A percentile compares a stretch with the other conserved stretches of the same genome.
These are phyloP conservation scores for Biston stratarius DNA, from an alignment of 2,888 invertebrate species.

Conservation along the genomic window DNA sequence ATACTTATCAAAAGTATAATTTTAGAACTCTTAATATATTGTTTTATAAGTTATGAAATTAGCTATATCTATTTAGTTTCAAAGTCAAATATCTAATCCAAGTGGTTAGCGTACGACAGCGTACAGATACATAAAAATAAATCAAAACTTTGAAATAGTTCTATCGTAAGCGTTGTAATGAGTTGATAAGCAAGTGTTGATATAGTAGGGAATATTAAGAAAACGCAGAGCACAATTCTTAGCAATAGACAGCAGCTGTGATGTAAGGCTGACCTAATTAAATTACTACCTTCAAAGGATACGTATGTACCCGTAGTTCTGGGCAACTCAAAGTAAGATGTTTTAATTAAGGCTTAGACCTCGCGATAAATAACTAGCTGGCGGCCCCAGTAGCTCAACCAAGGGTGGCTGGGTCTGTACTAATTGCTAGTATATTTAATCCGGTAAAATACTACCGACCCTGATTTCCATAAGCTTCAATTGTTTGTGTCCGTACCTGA, in stretches of 20 bases:
- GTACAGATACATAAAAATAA: too few species aligned
- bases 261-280: constrained; percentile 67
- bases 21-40: too few species aligned
- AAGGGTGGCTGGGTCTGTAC: constrained; percentile 68
- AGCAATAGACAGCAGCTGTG: constrained; percentile 40
- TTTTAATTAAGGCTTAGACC: constrained; percentile 85
- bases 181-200: too few species aligned
- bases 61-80: too few species aligned
- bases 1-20: too few species aligned
- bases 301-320: constrained; percentile 61
- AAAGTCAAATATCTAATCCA: too few species aligned
- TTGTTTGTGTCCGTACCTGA: constrained; percentile 79
- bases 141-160: too few species aligned
- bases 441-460: constrained; percentile 80
- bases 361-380: constrained; percentile 81
- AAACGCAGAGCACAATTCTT: constrained; percentile 17
- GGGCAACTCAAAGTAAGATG: constrained; percentile 79
- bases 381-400: constrained; percentile 49
- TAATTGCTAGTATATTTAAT: constrained; percentile 85
- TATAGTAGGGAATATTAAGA: constrained; percentile 4
- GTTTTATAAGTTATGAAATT: too few species aligned
- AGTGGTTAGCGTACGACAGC: too few species aligned
- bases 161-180: too few species aligned
- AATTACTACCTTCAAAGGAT: constrained; percentile 65
- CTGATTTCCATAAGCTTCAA: constrained; percentile 85